phyloP scores from a whole-genome alignment of 1,140 invertebrate species.

The Mercenaria mercenaria region DNA sequence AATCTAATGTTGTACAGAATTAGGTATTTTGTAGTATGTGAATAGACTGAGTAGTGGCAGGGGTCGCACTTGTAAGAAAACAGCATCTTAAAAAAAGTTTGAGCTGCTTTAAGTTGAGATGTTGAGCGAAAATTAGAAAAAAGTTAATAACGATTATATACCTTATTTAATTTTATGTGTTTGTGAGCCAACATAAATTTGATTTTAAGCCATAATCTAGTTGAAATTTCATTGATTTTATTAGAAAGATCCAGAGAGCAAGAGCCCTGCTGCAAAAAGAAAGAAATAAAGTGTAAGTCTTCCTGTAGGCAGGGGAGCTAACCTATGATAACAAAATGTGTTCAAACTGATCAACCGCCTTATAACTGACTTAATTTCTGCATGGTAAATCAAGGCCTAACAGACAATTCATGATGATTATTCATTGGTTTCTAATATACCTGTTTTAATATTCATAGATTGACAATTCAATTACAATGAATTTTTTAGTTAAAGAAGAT shows the following conservation, averaged over 20 bases:
- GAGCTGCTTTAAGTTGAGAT: too few relatives aligned
- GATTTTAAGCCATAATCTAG: too few relatives aligned
- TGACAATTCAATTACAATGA: not conserved
- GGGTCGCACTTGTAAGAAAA: too few relatives aligned
- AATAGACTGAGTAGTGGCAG: too few relatives aligned
- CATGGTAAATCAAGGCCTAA: conserved; percentile 14
- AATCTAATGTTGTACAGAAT: too few relatives aligned
- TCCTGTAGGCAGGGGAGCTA: not conserved
- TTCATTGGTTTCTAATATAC: not conserved
- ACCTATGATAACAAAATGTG: not conserved
- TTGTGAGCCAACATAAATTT: too few relatives aligned
- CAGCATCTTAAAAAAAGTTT: too few relatives aligned
- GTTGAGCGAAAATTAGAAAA: too few relatives aligned
- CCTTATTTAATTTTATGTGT: too few relatives aligned
- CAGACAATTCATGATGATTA: not conserved
- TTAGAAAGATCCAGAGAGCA: not conserved
- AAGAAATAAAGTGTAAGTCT: conserved; percentile 28
- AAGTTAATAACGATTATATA: too few relatives aligned
- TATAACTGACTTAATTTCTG: conserved; percentile 6
- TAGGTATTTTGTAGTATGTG: too few relatives aligned
- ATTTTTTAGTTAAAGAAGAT: too few relatives aligned
- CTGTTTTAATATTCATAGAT: not conserved
- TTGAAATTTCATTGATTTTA: not conserved
- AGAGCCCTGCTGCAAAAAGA: not conserved
- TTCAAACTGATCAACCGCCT: not conserved